phyloP scores from a whole-genome alignment of 2,888 invertebrate species.

The Tipula vernalis region DNA sequence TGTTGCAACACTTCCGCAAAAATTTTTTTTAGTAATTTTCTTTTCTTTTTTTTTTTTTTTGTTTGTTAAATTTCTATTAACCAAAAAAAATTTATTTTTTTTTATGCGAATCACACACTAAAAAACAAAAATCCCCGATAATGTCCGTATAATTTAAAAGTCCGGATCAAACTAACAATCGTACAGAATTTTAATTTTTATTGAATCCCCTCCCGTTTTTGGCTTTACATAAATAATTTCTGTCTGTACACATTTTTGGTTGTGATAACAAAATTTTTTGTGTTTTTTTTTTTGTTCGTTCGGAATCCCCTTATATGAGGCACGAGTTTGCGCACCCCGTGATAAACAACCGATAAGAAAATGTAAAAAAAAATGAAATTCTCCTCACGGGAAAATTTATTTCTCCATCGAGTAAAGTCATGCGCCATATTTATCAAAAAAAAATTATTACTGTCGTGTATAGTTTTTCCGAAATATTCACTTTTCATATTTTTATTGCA shows the following conservation, averaged over 20 bases:
- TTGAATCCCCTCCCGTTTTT: neutral
- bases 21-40: neutral
- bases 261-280: neutral
- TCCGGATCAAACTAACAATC: slow-evolving; percentile 11
- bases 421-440: neutral
- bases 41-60: neutral
- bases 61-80: neutral
- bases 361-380: neutral
- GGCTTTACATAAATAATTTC: neutral
- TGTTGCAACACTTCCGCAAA: neutral
- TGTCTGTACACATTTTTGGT: neutral
- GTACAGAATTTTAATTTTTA: neutral
- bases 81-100: neutral
- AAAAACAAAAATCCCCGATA: neutral
- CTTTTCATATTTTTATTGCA: neutral
- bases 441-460: neutral
- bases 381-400: neutral
- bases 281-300: neutral
- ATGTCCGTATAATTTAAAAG: slow-evolving; percentile 9
- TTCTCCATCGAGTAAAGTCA: neutral
- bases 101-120: neutral
- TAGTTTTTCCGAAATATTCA: neutral
- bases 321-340: neutral
- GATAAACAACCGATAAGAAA: neutral
- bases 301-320: neutral